Conservation (phyloP, 2,113 vertebrate species). For the Corythornis vintsioides region DNA sequence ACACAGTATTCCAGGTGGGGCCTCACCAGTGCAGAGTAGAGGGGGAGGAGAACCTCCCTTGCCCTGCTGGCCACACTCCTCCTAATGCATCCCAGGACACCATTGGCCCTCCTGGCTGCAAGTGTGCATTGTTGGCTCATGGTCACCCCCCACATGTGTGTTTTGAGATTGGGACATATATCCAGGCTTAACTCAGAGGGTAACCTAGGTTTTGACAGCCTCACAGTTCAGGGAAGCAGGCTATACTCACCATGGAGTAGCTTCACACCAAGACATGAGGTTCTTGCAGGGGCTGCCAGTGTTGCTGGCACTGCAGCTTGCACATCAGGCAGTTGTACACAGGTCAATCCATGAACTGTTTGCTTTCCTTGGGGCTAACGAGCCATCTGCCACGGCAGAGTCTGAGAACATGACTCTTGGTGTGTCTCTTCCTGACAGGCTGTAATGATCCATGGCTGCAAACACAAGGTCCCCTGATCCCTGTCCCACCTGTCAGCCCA, state of each 20-base stretch:
- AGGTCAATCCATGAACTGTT: rapidly evolving
- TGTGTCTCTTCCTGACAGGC: neutral
- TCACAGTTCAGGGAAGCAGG: neutral
- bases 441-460: neutral
- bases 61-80: too few relatives aligned
- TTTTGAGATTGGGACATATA: neutral
- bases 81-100: too few relatives aligned
- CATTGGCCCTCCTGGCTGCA: too few relatives aligned
- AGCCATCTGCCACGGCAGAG: neutral
- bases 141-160: too few relatives aligned
- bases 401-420: neutral
- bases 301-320: neutral
- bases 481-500: neutral
- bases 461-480: neutral
- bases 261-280: neutral
- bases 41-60: too few relatives aligned
- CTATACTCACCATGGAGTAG: neutral
- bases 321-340: rapidly evolving
- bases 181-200: neutral
- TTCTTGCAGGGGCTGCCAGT: neutral
- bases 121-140: too few relatives aligned
- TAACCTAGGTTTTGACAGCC: neutral
- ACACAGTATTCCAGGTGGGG: too few relatives aligned
- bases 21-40: too few relatives aligned
- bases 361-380: neutral